Evolutionary conservation across 2,888 invertebrate genomes (phyloP), one percentile per base, ranked within the genome.

Genomic region (Andrena chrysosceles): DNA sequence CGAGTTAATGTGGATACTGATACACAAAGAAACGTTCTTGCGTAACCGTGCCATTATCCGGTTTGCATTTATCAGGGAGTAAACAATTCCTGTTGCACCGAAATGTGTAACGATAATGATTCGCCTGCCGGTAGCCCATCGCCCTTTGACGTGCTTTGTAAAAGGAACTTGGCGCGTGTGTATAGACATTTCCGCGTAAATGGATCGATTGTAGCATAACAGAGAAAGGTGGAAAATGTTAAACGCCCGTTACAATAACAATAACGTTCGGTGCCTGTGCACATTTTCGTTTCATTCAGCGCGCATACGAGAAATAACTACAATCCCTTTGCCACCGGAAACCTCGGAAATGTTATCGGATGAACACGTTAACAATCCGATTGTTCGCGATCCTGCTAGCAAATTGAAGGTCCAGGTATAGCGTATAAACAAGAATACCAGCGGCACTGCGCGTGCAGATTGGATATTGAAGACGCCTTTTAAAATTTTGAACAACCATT

Each of bases 101-200:
- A 48, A 48, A 74, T 29, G 49, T 52, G 29, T 52, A 52, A 68
- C n/a, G 42, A 42, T 26, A 60, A 49, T 63, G 31, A 78, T 78
- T 68, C 31, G 42, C 20, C 31, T 35, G 42, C 16, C 48, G 1
- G 1, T 0, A 23, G 23, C 10, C 29, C 7, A 49, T 8, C 42
- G 16, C 16, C 16, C 42, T 42, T 42, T 16, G 42, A 5, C 13
- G 16, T 16, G 13, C 42, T 42, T 62, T 68, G 23, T 26, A 56
- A 75, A 75, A 67, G 60, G 62, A 62, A 54, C 35, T 60, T 66
- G 10, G 10, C 23, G 13, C 64, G n/a, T 49, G 7, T 48, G 16
- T 35, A 42, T 20, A 5, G 20, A 60, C 59, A 31, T 42, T 67
- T 52, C 42, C 26, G 52, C 10, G 35, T 26, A 7, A 35, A 20